These are phyloP conservation scores for Lampropteryx suffumata DNA, from an alignment of 2,888 invertebrate species.

Conservation along the genomic window DNA sequence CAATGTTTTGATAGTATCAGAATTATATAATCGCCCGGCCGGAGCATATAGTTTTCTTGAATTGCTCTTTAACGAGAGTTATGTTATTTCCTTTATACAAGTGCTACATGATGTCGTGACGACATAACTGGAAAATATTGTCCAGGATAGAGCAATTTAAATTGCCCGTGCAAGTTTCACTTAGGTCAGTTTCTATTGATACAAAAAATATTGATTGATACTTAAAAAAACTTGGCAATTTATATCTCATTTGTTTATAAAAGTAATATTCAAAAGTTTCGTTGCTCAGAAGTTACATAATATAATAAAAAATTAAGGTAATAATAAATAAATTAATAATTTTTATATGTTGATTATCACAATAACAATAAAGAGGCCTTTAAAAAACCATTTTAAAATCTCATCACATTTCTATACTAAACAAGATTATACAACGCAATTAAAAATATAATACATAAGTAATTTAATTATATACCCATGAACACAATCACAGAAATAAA, in stretches of 20 bases:
- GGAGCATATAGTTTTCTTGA: too few relatives aligned
- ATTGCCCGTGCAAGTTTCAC: too few relatives aligned
- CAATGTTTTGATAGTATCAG: too few relatives aligned
- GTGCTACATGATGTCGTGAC: too few relatives aligned
- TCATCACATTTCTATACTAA: constrained; percentile 35
- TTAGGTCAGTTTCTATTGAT: too few relatives aligned
- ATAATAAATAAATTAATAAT: constrained; percentile 31
- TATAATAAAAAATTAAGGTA: not conserved
- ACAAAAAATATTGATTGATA: too few relatives aligned
- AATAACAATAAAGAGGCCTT: constrained; percentile 42
- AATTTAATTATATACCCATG: constrained; percentile 16
- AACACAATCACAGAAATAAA: constrained; percentile 19
- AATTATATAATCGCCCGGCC: too few relatives aligned
- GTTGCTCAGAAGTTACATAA: not conserved
- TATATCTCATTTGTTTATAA: not conserved
- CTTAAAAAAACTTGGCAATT: too few relatives aligned
- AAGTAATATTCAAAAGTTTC: not conserved
- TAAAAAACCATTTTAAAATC: constrained; percentile 41
- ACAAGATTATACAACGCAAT: constrained; percentile 21
- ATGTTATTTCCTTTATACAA: too few relatives aligned
- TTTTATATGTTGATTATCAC: constrained; percentile 47
- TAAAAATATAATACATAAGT: constrained; percentile 12
- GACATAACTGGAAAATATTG: too few relatives aligned
- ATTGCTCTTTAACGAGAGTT: too few relatives aligned
- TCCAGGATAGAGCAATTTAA: too few relatives aligned